A percentile compares a stretch with the other conserved stretches of the same genome.
phyloP scores from a whole-genome alignment of 2,888 invertebrate genomes.

The Stenotaenia linearis region DNA sequence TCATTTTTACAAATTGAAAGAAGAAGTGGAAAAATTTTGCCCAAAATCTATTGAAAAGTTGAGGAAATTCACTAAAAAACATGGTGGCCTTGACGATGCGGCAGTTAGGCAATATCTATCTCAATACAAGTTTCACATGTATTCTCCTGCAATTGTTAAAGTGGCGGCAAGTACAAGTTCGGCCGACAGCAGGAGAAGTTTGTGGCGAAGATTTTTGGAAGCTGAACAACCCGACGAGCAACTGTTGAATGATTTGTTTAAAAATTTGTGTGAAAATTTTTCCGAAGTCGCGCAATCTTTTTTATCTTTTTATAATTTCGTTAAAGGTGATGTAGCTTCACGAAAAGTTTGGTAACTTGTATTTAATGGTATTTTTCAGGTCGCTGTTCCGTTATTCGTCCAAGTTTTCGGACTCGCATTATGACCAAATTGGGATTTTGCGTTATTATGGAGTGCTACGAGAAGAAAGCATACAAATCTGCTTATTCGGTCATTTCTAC shows the following conservation, averaged over 20 bases:
- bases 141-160: no score
- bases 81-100: background rate
- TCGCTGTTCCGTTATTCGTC: no score
- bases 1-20: background rate
- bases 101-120: background rate
- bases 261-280: background rate
- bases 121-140: no score
- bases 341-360: background rate
- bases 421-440: background rate
- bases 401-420: background rate
- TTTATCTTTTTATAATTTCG: background rate
- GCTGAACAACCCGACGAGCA: background rate
- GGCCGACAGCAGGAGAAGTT: no score
- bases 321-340: background rate
- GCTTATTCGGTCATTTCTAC: background rate
- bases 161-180: no score
- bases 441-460: background rate
- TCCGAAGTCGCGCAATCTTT: background rate
- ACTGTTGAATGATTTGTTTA: background rate
- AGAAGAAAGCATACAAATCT: background rate
- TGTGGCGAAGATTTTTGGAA: background rate
- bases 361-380: background rate
- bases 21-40: background rate
- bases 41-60: background rate
- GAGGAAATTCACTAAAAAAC: background rate